Base-by-base conservation (phyloP, 2,113 vertebrate species). In the Zosterops pallidus region DNA sequence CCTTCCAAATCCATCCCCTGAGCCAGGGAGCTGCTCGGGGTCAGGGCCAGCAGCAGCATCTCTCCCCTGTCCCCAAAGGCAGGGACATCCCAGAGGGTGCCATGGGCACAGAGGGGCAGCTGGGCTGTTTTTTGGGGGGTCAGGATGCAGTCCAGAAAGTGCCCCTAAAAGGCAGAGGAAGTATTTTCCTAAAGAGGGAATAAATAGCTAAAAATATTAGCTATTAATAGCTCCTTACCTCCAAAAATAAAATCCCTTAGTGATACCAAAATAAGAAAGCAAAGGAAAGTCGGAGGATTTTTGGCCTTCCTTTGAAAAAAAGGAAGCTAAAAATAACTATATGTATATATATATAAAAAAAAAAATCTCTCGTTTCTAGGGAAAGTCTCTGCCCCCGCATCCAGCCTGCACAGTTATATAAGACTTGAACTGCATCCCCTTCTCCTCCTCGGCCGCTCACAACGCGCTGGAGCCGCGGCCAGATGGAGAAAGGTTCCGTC, bases 291-390 rank as follows among this genome's bases (percentile, higher is more conserved):
- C 96, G 95, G 94, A 97, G 95, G 92, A 94, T 95, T 97, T 97
- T 97, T 97, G 96, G 95, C 95, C 93, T 97, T 97, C 96, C 96
- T 96, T 92, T 93, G 92, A 97, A 95, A 39, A 97, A 97, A 95
- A 21, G 53, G 83, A 84, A 90, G 94, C 93, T 95, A 95, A 94
- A 92, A 97, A 95, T 96, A 97, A 96, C 91, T 94, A 57, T 55
- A 94, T 97, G 96, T 97, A 95, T 96, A 97, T 97, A 39, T 39
- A 39, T 12, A 35, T 35, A 35, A 39, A 39, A 97, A 97, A 98
- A 97, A 96, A 98, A 97, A 96, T 94, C 76, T 78, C 96, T 97
- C 95, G 97, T 98, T 98, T 98, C 97, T 97, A 98, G 97, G 98
- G 97, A 98, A 98, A 97, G 96, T 96, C 95, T 76, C 95, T 95